Percentiles rank a stretch among this genome's conserved stretches.
phyloP scores from a whole-genome alignment of 1,140 invertebrate species.

The Rhagoletis pomonella region DNA sequence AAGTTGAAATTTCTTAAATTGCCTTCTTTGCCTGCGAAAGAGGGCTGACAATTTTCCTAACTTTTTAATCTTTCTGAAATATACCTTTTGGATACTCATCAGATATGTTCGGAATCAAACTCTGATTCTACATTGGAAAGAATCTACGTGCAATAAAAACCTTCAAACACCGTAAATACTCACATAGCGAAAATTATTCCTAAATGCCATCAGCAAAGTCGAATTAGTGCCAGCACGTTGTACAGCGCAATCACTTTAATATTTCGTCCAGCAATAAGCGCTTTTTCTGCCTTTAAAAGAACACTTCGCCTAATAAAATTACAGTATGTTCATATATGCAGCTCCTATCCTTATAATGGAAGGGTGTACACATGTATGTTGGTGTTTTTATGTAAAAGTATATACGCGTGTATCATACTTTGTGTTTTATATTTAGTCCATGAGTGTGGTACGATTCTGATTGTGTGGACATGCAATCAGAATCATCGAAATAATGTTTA shows the following conservation, averaged over 20 bases:
- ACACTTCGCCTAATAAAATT: conserved; percentile 31
- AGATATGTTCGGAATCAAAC: too few relatives aligned
- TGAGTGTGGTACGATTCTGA: not conserved
- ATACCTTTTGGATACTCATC: too few relatives aligned
- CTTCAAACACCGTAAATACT: too few relatives aligned
- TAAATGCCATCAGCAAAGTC: not conserved
- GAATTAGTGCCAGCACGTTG: not conserved
- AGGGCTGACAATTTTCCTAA: too few relatives aligned
- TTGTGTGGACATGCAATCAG: conserved; percentile 27
- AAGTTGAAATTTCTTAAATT: too few relatives aligned
- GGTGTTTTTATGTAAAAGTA: not conserved
- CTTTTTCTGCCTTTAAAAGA: not conserved
- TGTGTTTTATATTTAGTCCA: not conserved
- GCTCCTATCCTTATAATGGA: not conserved
- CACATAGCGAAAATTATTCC: too few relatives aligned
- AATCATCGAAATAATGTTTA: conserved; percentile 50
- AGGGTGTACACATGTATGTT: not conserved
- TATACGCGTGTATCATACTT: not conserved
- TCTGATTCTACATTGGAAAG: too few relatives aligned
- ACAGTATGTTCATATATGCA: not conserved
- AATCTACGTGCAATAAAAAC: too few relatives aligned
- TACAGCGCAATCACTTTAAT: not conserved
- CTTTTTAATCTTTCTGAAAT: too few relatives aligned
- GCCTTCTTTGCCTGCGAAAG: too few relatives aligned
- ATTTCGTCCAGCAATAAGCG: not conserved